These are phyloP conservation scores for Morpho achilles DNA, from an alignment of 2,888 invertebrate genomes.

Conservation along the genomic window DNA sequence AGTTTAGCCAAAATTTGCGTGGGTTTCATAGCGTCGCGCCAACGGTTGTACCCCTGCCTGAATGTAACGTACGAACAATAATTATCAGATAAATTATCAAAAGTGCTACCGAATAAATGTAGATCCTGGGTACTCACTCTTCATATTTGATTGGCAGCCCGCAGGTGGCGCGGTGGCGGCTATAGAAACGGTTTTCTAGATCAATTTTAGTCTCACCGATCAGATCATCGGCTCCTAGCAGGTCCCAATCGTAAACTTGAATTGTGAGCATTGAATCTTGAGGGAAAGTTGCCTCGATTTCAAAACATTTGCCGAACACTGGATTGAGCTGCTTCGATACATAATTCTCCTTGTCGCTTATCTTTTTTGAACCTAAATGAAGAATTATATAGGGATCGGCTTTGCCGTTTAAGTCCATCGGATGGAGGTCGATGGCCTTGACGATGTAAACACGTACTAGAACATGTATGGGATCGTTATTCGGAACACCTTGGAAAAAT, in stretches of 20 bases:
- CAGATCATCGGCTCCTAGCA: constrained; percentile 92
- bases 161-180: constrained; percentile 92
- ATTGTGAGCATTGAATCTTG: constrained; percentile 92
- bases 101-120: neutral
- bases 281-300: constrained; percentile 95
- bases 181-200: constrained; percentile 94
- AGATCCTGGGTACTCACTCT: constrained; percentile 79
- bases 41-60: constrained; percentile 90
- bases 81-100: neutral
- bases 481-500: constrained; percentile 89
- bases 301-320: constrained; percentile 95
- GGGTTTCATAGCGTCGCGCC: constrained; percentile 94
- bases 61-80: neutral
- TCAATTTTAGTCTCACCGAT: constrained; percentile 96
- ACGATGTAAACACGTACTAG: constrained; percentile 92
- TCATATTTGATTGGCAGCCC: constrained; percentile 91
- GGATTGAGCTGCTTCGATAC: constrained; percentile 95
- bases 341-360: constrained; percentile 93
- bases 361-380: constrained; percentile 88
- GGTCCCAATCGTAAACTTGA: constrained; percentile 94
- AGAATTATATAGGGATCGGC: constrained; percentile 95
- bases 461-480: constrained; percentile 92
- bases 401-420: constrained; percentile 94
- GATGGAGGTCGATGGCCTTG: constrained; percentile 92
- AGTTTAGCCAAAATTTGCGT: constrained; percentile 90